phyloP scores from a whole-genome alignment of 2,888 invertebrate species.

The Opisthograptis luteolata region DNA sequence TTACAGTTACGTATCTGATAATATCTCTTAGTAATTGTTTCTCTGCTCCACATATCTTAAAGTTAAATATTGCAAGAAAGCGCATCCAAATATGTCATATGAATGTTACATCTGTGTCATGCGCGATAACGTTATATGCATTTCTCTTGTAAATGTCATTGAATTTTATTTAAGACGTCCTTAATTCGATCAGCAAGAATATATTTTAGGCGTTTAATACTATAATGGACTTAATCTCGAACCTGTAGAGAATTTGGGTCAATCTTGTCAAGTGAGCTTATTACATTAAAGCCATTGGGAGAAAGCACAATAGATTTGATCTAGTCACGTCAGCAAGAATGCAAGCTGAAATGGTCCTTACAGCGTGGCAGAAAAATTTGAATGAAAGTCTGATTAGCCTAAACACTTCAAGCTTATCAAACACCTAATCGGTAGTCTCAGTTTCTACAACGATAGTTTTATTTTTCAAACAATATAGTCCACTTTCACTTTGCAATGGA shows the following conservation, averaged over 20 bases:
- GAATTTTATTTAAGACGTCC: slow-evolving; percentile 30
- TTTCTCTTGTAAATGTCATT: slow-evolving; percentile 24
- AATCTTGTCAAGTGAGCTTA: slow-evolving; percentile 42
- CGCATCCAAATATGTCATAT: slow-evolving; percentile 4
- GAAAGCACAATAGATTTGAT: slow-evolving; percentile 36
- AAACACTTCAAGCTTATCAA: slow-evolving; percentile 31
- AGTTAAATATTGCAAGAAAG: background rate
- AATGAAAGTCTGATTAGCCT: slow-evolving; percentile 17
- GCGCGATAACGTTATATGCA: slow-evolving; percentile 10
- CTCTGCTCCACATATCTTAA: background rate
- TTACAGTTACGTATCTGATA: no score
- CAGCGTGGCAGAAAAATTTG: slow-evolving; percentile 5
- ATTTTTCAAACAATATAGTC: slow-evolving; percentile 52
- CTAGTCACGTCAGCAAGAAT: slow-evolving; percentile 24
- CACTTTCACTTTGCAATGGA: slow-evolving; percentile 52
- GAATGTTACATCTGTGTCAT: background rate
- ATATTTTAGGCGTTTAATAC: slow-evolving; percentile 21
- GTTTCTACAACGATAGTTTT: slow-evolving; percentile 41
- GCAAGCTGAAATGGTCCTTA: slow-evolving; percentile 14
- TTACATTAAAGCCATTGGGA: slow-evolving; percentile 26
- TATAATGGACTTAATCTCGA: slow-evolving; percentile 34
- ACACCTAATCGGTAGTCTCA: slow-evolving; percentile 36
- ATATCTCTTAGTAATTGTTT: background rate
- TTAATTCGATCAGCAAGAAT: slow-evolving; percentile 30
- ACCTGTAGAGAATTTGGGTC: slow-evolving; percentile 48